Evolutionary conservation across 2,888 invertebrate genomes (phyloP).

Genomic region (Euzetes globulus): DNA sequence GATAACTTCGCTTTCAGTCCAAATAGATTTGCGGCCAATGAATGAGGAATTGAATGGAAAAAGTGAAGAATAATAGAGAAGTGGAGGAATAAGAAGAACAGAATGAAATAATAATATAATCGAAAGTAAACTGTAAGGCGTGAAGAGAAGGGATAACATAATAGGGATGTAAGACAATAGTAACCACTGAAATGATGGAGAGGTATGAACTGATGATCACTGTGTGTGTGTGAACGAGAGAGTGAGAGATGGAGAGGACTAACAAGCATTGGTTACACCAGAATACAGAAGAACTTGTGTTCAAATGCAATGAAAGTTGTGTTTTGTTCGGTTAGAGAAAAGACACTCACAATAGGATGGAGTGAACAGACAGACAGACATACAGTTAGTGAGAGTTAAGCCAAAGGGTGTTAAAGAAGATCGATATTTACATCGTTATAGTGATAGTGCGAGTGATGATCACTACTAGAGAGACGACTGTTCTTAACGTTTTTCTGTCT

Average conservation of each 20-base stretch:
- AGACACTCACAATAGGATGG: constrained; percentile 13
- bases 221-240: background rate
- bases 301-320: background rate
- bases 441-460: constrained; percentile 21
- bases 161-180: constrained; percentile 14
- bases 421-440: constrained; percentile 25
- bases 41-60: background rate
- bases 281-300: background rate
- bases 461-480: background rate
- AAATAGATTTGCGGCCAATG: background rate
- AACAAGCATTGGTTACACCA: background rate
- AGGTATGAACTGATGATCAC: background rate
- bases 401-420: constrained; percentile 28
- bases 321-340: background rate
- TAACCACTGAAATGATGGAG: background rate
- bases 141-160: constrained; percentile 18
- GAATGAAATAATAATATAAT: background rate
- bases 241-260: background rate
- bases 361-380: background rate
- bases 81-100: background rate
- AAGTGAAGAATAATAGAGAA: background rate
- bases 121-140: constrained; percentile 11
- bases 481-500: background rate
- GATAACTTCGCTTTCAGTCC: background rate
- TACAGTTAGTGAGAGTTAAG: constrained; percentile 7